phyloP scores from a whole-genome alignment of 1,140 invertebrate genomes.

The Trichomalopsis sarcophagae region DNA sequence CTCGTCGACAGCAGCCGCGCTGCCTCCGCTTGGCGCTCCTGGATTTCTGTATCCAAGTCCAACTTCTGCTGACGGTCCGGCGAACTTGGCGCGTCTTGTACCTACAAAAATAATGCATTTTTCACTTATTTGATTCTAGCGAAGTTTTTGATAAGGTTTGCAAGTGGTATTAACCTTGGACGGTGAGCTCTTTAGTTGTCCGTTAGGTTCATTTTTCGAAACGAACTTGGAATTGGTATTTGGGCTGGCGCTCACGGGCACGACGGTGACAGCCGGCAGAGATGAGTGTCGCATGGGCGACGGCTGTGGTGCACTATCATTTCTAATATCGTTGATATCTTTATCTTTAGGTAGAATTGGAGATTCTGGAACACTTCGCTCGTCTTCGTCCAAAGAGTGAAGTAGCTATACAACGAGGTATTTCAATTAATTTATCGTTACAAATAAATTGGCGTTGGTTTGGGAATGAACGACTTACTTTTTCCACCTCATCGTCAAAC shows the following conservation, averaged over 20 bases:
- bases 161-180: slow-evolving; percentile 61
- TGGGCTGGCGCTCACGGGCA: slow-evolving; percentile 69
- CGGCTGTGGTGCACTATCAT: slow-evolving; percentile 16
- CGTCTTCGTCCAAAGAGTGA: slow-evolving; percentile 81
- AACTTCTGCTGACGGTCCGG: slow-evolving; percentile 55
- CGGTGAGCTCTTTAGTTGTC: slow-evolving; percentile 67
- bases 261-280: slow-evolving; percentile 39
- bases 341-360: slow-evolving; percentile 66
- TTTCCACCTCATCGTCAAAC: slow-evolving; percentile 85
- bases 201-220: slow-evolving; percentile 66
- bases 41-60: slow-evolving; percentile 61
- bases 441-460: slow-evolving; percentile 28
- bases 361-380: slow-evolving; percentile 73
- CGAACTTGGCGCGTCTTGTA: slow-evolving; percentile 50
- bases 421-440: slow-evolving; percentile 41
- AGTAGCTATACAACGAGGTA: slow-evolving; percentile 72
- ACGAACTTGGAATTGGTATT: slow-evolving; percentile 67
- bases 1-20: slow-evolving; percentile 53
- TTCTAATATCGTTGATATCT: slow-evolving; percentile 51
- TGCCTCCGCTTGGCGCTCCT: slow-evolving; percentile 58
- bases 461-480: slow-evolving; percentile 70
- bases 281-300: slow-evolving; percentile 44
- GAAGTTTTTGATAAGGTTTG: background rate
- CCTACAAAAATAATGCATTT: slow-evolving; percentile 4
- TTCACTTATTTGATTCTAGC: background rate